phyloP scores from a whole-genome alignment of 1,140 invertebrate species.

The Asobara japonica region DNA sequence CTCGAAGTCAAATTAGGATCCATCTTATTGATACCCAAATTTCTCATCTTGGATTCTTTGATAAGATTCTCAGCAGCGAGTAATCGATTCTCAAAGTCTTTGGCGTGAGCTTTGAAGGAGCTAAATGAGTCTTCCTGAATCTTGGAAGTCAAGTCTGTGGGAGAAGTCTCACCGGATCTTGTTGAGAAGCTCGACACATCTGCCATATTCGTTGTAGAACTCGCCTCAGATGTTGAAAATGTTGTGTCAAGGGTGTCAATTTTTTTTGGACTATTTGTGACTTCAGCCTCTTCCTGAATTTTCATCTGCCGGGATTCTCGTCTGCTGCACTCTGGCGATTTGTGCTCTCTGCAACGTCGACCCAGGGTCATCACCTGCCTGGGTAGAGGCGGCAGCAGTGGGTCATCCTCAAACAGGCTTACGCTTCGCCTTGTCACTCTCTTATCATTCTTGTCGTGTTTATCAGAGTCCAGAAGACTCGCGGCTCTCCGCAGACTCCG shows the following conservation, averaged over 20 bases:
- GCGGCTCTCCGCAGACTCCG: constrained; percentile 44
- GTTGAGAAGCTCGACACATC: constrained; percentile 45
- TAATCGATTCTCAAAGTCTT: constrained; percentile 54
- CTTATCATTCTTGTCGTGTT: constrained; percentile 32
- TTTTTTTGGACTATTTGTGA: constrained; percentile 25
- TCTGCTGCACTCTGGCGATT: constrained; percentile 26
- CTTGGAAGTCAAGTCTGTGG: constrained; percentile 53
- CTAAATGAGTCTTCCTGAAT: constrained; percentile 43
- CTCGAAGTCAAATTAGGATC: constrained; percentile 48
- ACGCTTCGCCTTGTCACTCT: constrained; percentile 50
- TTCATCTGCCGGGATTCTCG: constrained; percentile 49
- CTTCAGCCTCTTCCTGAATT: constrained; percentile 58
- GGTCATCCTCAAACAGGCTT: constrained; percentile 56
- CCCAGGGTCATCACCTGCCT: constrained; percentile 45
- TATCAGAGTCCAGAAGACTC: constrained; percentile 50
- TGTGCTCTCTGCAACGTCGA: constrained; percentile 45
- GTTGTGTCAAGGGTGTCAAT: background rate
- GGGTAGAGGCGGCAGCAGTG: constrained; percentile 38
- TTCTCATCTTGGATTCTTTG: constrained; percentile 59
- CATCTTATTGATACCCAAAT: constrained; percentile 43
- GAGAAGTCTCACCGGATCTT: constrained; percentile 52
- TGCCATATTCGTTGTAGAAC: constrained; percentile 41
- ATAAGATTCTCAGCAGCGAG: constrained; percentile 60
- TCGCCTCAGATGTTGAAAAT: constrained; percentile 38
- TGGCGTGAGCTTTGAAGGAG: constrained; percentile 34